A percentile compares a stretch with the other conserved stretches of the same genome.
Conservation (phyloP, 2,797 vertebrate genomes). For the Meriones psammophilus region DNA sequence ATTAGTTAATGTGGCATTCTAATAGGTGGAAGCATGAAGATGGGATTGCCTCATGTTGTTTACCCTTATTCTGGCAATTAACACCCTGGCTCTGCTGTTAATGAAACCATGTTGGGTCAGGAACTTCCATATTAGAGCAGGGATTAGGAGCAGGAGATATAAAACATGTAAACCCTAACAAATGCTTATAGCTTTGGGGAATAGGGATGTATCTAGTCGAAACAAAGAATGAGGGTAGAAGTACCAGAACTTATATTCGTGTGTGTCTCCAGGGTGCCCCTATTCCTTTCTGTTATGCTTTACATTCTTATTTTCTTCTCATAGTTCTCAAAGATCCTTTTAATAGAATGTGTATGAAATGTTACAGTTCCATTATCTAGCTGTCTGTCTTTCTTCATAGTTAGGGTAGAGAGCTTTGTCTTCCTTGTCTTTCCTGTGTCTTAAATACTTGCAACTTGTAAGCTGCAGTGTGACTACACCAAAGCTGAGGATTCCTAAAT, state of each 20-base stretch:
- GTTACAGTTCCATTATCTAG: background rate
- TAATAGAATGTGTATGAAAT: background rate
- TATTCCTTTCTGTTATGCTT: background rate
- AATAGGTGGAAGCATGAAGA: background rate
- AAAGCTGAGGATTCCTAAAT: slow-evolving; percentile 24
- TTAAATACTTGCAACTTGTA: slow-evolving; percentile 49
- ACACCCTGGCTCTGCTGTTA: background rate
- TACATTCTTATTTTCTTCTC: slow-evolving; percentile 12
- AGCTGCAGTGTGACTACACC: slow-evolving; percentile 24
- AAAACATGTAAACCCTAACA: background rate
- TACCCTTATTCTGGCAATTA: slow-evolving; percentile 39
- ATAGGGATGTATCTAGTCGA: background rate
- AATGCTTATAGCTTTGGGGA: background rate
- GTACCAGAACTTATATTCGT: slow-evolving; percentile 2
- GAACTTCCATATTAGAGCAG: slow-evolving; percentile 29
- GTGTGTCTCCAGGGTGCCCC: slow-evolving; percentile 25
- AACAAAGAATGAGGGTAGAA: slow-evolving; percentile 29
- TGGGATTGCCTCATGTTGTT: background rate
- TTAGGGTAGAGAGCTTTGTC: slow-evolving; percentile 19
- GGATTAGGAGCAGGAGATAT: background rate
- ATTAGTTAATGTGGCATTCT: slow-evolving; percentile 20
- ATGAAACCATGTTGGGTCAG: background rate
- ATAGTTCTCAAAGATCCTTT: slow-evolving; percentile 47
- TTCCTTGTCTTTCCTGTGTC: slow-evolving; percentile 29
- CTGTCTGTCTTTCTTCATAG: background rate